These are phyloP conservation scores for Poecilia gillii DNA, from an alignment of 2,797 vertebrate species.

Conservation along the genomic window DNA sequence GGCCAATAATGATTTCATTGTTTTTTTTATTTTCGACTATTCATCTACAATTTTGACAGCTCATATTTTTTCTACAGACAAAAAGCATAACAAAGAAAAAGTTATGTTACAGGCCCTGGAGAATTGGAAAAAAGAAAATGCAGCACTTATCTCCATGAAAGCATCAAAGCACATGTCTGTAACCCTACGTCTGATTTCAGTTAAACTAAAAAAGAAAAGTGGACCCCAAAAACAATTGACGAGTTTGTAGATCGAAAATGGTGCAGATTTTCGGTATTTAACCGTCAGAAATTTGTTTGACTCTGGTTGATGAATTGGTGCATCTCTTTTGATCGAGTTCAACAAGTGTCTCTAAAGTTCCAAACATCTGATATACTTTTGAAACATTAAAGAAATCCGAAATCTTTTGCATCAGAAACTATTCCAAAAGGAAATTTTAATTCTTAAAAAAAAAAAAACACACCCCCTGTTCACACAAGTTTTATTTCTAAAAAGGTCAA, in stretches of 20 bases:
- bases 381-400: slow-evolving; percentile 54
- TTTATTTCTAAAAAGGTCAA: slow-evolving; percentile 37
- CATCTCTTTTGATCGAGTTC: slow-evolving; percentile 23
- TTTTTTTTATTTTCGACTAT: background rate
- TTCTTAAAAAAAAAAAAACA: slow-evolving; percentile 8
- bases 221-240: background rate
- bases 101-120: background rate
- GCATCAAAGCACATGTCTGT: background rate
- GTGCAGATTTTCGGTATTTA: background rate
- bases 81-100: background rate
- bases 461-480: slow-evolving; percentile 18
- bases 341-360: slow-evolving; percentile 67
- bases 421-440: slow-evolving; percentile 43
- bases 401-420: slow-evolving; percentile 33
- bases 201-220: background rate
- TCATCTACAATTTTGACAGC: too few species aligned
- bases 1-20: background rate
- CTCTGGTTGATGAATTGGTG: background rate
- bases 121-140: background rate
- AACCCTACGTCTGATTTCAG: background rate
- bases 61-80: background rate
- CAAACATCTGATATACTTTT: slow-evolving; percentile 61
- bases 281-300: background rate
- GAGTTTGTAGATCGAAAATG: background rate
- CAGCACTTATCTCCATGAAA: too few species aligned